A percentile compares a stretch with the other conserved stretches of the same genome.
Evolutionary conservation across 2,113 vertebrate species (phyloP).

Genomic region (Gobio gobio): DNA sequence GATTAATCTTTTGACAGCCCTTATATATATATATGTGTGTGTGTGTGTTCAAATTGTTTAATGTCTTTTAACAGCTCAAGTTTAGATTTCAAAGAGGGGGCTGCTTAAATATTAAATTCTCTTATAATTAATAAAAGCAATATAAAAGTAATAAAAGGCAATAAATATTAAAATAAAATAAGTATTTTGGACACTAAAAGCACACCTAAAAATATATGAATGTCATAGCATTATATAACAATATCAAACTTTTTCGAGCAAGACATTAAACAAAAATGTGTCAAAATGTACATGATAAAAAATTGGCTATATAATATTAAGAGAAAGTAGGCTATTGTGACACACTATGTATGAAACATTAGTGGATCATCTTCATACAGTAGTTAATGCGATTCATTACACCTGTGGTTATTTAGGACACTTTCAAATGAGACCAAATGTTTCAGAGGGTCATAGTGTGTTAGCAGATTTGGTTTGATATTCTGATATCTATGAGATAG

Average conservation of each 20-base stretch:
- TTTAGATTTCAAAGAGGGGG: not conserved
- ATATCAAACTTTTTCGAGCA: not conserved
- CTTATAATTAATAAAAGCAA: not conserved
- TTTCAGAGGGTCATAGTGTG: not conserved
- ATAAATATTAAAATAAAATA: not conserved
- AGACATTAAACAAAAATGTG: not conserved
- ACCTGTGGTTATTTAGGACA: not conserved
- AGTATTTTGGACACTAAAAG: not conserved
- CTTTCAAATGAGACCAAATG: not conserved
- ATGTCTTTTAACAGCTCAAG: not conserved
- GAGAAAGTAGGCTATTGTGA: not conserved
- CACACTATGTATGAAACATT: not conserved
- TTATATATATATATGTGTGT: no score
- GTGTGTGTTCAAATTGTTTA: no score
- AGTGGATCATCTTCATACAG: not conserved
- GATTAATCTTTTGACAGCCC: no score
- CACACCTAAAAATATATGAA: not conserved
- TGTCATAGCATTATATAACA: not conserved
- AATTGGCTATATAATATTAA: no score
- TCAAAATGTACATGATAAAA: no score
- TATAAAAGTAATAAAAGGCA: no score
- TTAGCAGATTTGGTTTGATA: not conserved
- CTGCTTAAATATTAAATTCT: not conserved
- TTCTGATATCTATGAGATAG: not conserved
- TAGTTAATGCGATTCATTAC: not conserved